Evolutionary conservation across 2,888 invertebrate species (phyloP), one percentile per base, ranked within the genome.

Genomic region (Tricholauxania praeusta): DNA sequence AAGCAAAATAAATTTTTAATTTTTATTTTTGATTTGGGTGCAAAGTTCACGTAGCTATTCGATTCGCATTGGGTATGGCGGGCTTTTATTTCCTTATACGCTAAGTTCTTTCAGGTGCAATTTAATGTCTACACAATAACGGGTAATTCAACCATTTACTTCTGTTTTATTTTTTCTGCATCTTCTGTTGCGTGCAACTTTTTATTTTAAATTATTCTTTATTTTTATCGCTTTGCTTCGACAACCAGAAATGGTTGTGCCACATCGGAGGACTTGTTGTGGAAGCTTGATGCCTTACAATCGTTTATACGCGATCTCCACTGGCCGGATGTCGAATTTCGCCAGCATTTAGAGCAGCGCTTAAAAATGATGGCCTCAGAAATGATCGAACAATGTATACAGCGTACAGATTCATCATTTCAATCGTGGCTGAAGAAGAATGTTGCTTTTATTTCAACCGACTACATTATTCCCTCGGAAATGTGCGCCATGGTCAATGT

Each of bases 401-500:
- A 97, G 86, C 92, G 94, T 82, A 96, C 96, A 4, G 96, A 95
- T 84, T 88, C 91, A 55, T 93, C 95, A 22, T 99, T 98, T 89
- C 95, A 97, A 89, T 92, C 93, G 67, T 96, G 96, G 95, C 88
- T 96, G 76, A 96, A 96, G 88, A 97, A 96, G 87, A 95, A 96
- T 77, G 94, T 96, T 74, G 95, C 96, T 12, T 96, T 96, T 88
- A 95, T 95, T 88, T 95, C 97, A 14, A 98, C 98, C 69, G 99
- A 99, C 89, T 99, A 98, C 89, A 95, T 98, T 82, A 92, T 99
- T 80, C 98, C 98, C 6, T 94, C 96, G 48, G 99, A 99, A 90
- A 96, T 98, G 89, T 99, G 99, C 88, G 97, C 98, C 47, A 99
- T 99, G 99, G 96, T 99, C 83, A 99, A 99, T 89, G 98, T 99